phyloP scores from a whole-genome alignment of 2,888 invertebrate genomes.

The Nesidiocoris tenuis region DNA sequence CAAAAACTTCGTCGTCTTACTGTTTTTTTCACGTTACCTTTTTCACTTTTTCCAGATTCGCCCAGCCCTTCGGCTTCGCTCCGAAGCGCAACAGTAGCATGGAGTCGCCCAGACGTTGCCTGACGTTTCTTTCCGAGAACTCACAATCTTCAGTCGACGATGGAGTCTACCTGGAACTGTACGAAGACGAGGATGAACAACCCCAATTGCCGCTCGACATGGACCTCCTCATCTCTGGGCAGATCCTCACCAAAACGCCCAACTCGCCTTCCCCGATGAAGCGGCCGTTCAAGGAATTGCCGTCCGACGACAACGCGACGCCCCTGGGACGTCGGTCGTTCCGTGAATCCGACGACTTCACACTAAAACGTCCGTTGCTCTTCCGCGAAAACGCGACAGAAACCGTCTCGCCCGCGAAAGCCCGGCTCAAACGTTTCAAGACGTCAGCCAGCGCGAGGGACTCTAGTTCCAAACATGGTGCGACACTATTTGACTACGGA shows the following conservation, averaged over 20 bases:
- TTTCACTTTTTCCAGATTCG: no score
- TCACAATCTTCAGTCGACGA: constrained; percentile 65
- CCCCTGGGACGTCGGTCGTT: constrained; percentile 26
- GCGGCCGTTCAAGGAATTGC: constrained; percentile 28
- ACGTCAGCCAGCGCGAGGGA: background rate
- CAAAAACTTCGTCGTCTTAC: no score
- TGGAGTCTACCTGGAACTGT: constrained; percentile 63
- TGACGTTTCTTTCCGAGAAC: constrained; percentile 50
- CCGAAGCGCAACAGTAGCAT: constrained; percentile 52
- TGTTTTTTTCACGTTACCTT: no score
- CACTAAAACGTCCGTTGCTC: constrained; percentile 21
- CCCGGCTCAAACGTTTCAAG: constrained; percentile 27
- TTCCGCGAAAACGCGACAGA: background rate
- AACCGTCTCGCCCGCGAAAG: constrained; percentile 14
- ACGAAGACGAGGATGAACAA: constrained; percentile 34
- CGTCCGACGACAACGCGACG: constrained; percentile 26
- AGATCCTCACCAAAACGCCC: constrained; percentile 50
- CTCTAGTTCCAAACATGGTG: constrained; percentile 10
- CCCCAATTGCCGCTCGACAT: constrained; percentile 1
- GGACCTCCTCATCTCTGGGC: constrained; percentile 30
- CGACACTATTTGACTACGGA: constrained; percentile 51
- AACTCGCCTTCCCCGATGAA: constrained; percentile 22
- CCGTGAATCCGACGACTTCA: constrained; percentile 32
- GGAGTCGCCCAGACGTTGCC: constrained; percentile 48
- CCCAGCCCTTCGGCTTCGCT: constrained; percentile 55